These are phyloP conservation scores for Scolopax rusticola DNA, from an alignment of 2,797 vertebrate species.

Conservation along the genomic window DNA sequence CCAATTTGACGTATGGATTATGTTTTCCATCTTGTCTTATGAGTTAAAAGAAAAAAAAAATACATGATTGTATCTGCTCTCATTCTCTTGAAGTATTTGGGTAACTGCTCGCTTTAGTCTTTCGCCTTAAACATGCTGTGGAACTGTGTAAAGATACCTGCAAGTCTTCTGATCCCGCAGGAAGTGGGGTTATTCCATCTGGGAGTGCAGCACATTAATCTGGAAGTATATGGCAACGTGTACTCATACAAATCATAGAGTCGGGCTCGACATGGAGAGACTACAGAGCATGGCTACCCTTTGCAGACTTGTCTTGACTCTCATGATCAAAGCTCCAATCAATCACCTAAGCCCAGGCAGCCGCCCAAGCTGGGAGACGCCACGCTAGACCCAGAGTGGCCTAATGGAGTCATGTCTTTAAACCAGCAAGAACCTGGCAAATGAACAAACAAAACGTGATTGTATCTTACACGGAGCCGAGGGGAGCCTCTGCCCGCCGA, in stretches of 20 bases:
- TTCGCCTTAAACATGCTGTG: not conserved
- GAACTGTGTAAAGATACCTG: not conserved
- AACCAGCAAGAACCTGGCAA: not conserved
- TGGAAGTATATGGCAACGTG: rapidly evolving
- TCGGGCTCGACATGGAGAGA: not conserved
- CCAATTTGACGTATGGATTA: not conserved
- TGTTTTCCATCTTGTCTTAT: not conserved
- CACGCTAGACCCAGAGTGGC: not conserved
- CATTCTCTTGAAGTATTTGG: not conserved
- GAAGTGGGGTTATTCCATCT: not conserved
- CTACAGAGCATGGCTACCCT: not conserved
- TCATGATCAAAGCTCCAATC: not conserved
- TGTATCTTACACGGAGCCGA: not conserved
- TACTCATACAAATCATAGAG: not conserved
- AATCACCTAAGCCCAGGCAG: constrained; percentile 11
- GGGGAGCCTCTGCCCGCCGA: not conserved
- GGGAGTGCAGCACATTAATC: not conserved
- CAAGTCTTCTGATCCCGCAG: not conserved
- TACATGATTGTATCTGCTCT: not conserved
- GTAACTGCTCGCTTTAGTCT: not conserved
- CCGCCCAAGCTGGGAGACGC: not conserved
- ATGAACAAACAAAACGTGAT: not conserved
- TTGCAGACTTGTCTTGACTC: not conserved
- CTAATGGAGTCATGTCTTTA: not conserved
- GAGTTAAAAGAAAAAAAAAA: not conserved